Conservation (phyloP, 2,888 invertebrate genomes). For the Campopleginae sp. region DNA sequence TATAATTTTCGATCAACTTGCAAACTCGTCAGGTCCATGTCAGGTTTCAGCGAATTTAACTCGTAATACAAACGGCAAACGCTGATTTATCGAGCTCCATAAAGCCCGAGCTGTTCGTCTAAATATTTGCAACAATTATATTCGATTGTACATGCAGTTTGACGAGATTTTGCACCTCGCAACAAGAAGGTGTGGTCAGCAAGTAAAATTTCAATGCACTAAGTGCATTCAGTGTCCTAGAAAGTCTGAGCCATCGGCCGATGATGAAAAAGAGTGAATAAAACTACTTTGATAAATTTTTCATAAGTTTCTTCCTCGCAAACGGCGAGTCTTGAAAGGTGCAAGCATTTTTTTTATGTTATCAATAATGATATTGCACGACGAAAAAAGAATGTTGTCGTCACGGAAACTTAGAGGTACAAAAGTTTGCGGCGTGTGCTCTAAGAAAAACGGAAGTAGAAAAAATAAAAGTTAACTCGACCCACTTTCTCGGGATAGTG, state of each 20-base stretch:
- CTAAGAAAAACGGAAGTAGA: slow-evolving; percentile 18
- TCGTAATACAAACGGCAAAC: neutral
- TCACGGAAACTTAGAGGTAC: slow-evolving; percentile 32
- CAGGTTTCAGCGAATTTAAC: neutral
- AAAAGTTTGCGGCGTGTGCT: slow-evolving; percentile 25
- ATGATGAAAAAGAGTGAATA: neutral
- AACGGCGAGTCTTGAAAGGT: neutral
- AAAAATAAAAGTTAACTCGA: slow-evolving; percentile 42
- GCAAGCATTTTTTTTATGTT: slow-evolving; percentile 9
- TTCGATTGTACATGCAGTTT: neutral
- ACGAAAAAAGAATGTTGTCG: slow-evolving; percentile 23
- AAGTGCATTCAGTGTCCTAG: no score
- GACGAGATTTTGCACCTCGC: neutral
- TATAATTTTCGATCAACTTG: neutral
- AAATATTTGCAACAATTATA: neutral
- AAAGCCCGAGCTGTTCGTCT: neutral
- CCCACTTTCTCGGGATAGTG: slow-evolving; percentile 56
- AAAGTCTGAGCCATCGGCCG: neutral
- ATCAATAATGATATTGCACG: slow-evolving; percentile 33
- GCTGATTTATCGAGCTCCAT: neutral
- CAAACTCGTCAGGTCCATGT: neutral
- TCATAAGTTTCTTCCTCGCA: neutral
- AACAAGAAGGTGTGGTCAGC: neutral
- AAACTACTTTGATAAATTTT: neutral
- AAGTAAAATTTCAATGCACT: neutral